Conservation (phyloP, 2,888 invertebrate species). For the Mechanitis mazaeus region DNA sequence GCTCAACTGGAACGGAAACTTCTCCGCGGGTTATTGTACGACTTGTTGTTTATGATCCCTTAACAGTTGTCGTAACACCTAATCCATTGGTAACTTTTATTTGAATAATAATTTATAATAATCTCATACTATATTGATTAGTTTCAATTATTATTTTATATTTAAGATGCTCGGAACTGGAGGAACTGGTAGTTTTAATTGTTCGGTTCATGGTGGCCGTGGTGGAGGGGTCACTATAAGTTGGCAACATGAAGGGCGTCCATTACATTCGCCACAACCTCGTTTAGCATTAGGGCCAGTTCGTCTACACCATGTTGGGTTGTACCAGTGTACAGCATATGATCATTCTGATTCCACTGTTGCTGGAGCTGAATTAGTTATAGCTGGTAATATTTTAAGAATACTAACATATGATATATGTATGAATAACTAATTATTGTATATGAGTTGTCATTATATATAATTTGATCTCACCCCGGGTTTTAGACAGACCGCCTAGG, state of each 20-base stretch:
- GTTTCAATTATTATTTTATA: neutral
- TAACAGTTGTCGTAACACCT: slow-evolving; percentile 80
- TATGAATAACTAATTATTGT: neutral
- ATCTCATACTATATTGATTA: neutral
- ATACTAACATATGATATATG: slow-evolving; percentile 2
- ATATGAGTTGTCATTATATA: neutral
- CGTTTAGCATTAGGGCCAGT: slow-evolving; percentile 79
- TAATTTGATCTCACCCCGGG: slow-evolving; percentile 24
- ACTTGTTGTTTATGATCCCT: slow-evolving; percentile 80
- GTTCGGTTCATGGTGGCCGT: slow-evolving; percentile 82
- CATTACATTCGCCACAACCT: slow-evolving; percentile 70
- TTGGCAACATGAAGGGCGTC: slow-evolving; percentile 81
- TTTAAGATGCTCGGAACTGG: slow-evolving; percentile 84
- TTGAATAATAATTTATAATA: neutral
- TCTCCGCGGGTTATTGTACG: slow-evolving; percentile 80
- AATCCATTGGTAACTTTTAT: slow-evolving; percentile 76
- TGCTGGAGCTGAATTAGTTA: slow-evolving; percentile 84
- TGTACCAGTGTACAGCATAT: slow-evolving; percentile 92
- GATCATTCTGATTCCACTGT: slow-evolving; percentile 87
- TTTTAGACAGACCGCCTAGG: slow-evolving; percentile 83
- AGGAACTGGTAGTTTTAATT: slow-evolving; percentile 83
- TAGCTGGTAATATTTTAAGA: slow-evolving; percentile 80
- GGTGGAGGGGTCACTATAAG: slow-evolving; percentile 72
- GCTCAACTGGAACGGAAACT: slow-evolving; percentile 81
- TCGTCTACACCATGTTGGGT: slow-evolving; percentile 86